Percentiles rank a stretch among this genome's conserved stretches.
Evolutionary conservation across 2,797 vertebrate species (phyloP).

Genomic region (Malacoctenus gilli): DNA sequence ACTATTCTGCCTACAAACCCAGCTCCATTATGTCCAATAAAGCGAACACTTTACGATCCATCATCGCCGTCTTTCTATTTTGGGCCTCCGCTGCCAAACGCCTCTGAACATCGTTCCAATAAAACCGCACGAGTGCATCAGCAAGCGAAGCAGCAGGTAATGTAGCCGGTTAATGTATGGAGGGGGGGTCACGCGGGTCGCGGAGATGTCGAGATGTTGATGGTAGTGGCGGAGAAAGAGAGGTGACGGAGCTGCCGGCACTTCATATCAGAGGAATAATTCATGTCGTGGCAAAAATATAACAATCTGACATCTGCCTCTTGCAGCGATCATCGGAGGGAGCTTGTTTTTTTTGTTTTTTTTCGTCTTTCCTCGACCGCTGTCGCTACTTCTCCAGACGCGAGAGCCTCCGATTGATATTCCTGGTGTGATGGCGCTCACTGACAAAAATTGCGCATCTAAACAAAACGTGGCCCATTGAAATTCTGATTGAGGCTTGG

Average conservation of each 20-base stretch:
- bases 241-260: slow-evolving; percentile 16
- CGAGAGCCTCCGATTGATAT: slow-evolving; percentile 72
- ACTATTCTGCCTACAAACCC: slow-evolving; percentile 53
- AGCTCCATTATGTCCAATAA: slow-evolving; percentile 70
- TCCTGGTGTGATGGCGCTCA: slow-evolving; percentile 48
- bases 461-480: slow-evolving; percentile 74
- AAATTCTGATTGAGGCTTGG: slow-evolving; percentile 78
- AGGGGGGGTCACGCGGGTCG: slow-evolving; percentile 33
- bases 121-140: slow-evolving; percentile 44
- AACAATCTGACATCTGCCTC: slow-evolving; percentile 55
- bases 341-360: too few species aligned
- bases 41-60: slow-evolving; percentile 59
- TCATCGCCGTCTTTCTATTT: slow-evolving; percentile 56
- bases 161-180: slow-evolving; percentile 49
- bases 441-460: slow-evolving; percentile 73
- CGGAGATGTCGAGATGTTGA: slow-evolving; percentile 28
- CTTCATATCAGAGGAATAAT: slow-evolving; percentile 65
- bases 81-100: slow-evolving; percentile 37
- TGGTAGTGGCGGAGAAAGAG: slow-evolving; percentile 17
- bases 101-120: slow-evolving; percentile 36
- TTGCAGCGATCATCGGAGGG: slow-evolving; percentile 46
- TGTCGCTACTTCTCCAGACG: slow-evolving; percentile 19
- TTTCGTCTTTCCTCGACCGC: too few species aligned
- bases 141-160: slow-evolving; percentile 32
- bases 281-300: slow-evolving; percentile 41